Conservation (phyloP, 2,888 invertebrate species). For the Prosopocoilus inquinatus region DNA sequence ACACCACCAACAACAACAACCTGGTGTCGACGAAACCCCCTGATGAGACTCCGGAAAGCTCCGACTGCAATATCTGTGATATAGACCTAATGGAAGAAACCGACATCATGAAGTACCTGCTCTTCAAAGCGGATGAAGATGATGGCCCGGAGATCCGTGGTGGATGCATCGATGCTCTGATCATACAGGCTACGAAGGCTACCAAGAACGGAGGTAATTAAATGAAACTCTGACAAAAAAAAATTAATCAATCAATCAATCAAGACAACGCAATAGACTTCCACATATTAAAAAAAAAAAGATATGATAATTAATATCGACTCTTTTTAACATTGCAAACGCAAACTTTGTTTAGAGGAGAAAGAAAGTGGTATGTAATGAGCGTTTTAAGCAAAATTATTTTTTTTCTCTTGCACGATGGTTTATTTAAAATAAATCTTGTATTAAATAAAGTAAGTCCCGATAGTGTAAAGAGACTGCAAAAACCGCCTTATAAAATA, state of each 20-base stretch:
- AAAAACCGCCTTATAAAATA: no score
- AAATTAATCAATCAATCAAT: background rate
- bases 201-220: conserved; percentile 69
- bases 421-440: no score
- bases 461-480: no score
- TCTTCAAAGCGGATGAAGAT: conserved; percentile 75
- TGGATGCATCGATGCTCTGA: conserved; percentile 89
- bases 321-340: background rate
- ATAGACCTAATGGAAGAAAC: conserved; percentile 73
- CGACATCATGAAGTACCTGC: conserved; percentile 76
- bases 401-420: no score
- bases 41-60: conserved; percentile 10
- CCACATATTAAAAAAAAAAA: background rate
- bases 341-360: conserved; percentile 37
- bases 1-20: conserved; percentile 34
- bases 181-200: conserved; percentile 94
- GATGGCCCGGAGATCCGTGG: conserved; percentile 92
- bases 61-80: conserved; percentile 34
- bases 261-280: background rate
- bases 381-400: background rate
- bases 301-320: conserved; percentile 2
- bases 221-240: background rate
- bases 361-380: conserved; percentile 46
- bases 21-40: background rate
- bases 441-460: no score